phyloP scores from a whole-genome alignment of 1,140 invertebrate genomes.

The Vanessa atalanta region DNA sequence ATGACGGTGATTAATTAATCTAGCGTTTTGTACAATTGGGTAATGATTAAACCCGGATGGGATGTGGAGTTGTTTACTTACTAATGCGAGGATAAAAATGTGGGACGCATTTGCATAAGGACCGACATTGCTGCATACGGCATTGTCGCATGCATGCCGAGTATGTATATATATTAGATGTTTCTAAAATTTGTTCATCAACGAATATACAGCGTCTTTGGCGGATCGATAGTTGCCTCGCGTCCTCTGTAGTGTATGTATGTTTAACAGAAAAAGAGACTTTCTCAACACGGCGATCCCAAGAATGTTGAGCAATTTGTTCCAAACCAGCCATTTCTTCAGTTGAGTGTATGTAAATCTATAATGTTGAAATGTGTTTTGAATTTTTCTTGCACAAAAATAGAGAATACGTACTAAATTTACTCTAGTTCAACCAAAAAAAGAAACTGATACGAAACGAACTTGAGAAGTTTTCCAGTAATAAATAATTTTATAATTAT shows the following conservation, averaged over 20 bases:
- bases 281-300: constrained; percentile 83
- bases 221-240: constrained; percentile 83
- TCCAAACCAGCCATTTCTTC: constrained; percentile 85
- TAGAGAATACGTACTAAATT: too few relatives aligned
- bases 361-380: background rate
- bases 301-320: constrained; percentile 84
- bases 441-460: too few relatives aligned
- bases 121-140: constrained; percentile 82
- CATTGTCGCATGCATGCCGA: constrained; percentile 86
- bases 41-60: too few relatives aligned
- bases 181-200: constrained; percentile 83
- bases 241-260: constrained; percentile 87
- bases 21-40: background rate
- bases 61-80: constrained; percentile 44
- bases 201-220: constrained; percentile 86
- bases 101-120: constrained; percentile 84
- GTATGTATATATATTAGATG: constrained; percentile 84
- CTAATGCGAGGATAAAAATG: constrained; percentile 83
- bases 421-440: too few relatives aligned
- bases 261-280: constrained; percentile 86
- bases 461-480: too few relatives aligned
- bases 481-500: too few relatives aligned
- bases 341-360: constrained; percentile 85
- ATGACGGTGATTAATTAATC: background rate
- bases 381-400: background rate